Base-by-base conservation (phyloP, 2,888 invertebrate species). In the Drosophila anomalata region DNA sequence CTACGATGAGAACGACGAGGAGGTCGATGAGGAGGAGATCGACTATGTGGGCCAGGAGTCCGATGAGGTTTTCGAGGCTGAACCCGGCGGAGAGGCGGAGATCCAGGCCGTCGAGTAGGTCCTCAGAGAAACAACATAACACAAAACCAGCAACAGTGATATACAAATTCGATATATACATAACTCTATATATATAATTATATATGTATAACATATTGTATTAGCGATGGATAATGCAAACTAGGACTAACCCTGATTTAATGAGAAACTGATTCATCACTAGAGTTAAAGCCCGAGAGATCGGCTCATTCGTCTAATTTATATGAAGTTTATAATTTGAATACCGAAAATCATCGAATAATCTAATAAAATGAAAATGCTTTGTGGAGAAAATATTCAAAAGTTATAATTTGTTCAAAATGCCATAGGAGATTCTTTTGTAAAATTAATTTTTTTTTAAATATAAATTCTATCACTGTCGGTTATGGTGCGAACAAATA, bases 81-180 rank as follows among this genome's bases (percentile, higher is more conserved):
- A 85, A 41, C 22, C 67, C 5, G 73, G 67, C 5, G 69, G 17
- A 17, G 17, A 78, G 51, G 59, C 69, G 17, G 61, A 50, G 7
- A 53, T 20, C 26, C 81, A 73, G 56, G 42, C 46, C 44, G 41
- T 17, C 56, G 58, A 71, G 26, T 71, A 70, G 70, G 55, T 22
- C 20, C 11, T n/a, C 53, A 58, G 17, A 51, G 11, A 33, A 42
- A 8, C 56, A 62, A 77, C 60, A 67, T 53, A 65, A 61, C 44
- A 59, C 31, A 48, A 48, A 79, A 75, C 87, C 87, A 87, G 87
- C 87, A 81, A 87, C 81, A 87, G 81, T 82, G 81, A 82, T 82
- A 87, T 75, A 80, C 78, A 69, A 63, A 75, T 67, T 55, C 67
- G 66, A 81, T 81, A 73, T 62, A 69, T 65, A 59, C 51, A 62